Evolutionary conservation across 2,797 vertebrate species (phyloP).

Genomic region (Aselliscus stoliczkanus): DNA sequence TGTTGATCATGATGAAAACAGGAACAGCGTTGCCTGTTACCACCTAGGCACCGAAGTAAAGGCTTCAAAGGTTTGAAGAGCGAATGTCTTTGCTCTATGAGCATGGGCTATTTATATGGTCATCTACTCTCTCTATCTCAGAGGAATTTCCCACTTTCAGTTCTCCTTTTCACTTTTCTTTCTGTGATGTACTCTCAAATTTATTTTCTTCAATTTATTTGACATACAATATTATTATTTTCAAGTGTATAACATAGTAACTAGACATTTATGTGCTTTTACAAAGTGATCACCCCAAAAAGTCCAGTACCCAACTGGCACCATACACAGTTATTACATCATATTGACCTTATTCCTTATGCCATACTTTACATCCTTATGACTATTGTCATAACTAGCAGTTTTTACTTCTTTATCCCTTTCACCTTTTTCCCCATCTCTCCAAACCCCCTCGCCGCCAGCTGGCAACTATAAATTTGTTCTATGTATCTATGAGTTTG

Average conservation of each 20-base stretch:
- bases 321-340: neutral
- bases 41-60: neutral
- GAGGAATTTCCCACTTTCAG: constrained; percentile 73
- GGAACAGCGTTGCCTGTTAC: neutral
- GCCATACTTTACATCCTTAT: neutral
- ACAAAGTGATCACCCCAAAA: neutral
- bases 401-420: neutral
- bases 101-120: constrained; percentile 49
- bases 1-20: constrained; percentile 68
- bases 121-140: neutral
- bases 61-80: neutral
- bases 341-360: neutral
- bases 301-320: neutral
- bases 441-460: neutral
- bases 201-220: neutral
- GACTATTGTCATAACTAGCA: neutral
- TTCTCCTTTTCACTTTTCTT: constrained; percentile 73
- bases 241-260: neutral
- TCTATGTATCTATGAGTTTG: neutral
- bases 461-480: neutral
- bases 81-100: constrained; percentile 41
- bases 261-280: neutral
- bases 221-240: neutral
- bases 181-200: constrained; percentile 22
- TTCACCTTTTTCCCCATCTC: no score